Evolutionary conservation across 2,113 vertebrate genomes (phyloP).

Genomic region (Felis chaus): DNA sequence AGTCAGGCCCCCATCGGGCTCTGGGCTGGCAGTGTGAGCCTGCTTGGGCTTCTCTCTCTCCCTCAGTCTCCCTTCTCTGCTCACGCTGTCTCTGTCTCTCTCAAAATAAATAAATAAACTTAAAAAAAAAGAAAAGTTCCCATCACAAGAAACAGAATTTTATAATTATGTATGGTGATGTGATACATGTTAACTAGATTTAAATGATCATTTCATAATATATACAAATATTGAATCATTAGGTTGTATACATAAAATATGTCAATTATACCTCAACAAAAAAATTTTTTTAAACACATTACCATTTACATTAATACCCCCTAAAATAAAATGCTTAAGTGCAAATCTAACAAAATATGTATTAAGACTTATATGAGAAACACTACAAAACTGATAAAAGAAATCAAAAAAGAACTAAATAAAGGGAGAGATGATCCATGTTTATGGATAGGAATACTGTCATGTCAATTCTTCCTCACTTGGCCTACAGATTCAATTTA

Average conservation of each 20-base stretch:
- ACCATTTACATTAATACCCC: background rate
- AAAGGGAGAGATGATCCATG: background rate
- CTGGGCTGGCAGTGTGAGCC: too few species aligned
- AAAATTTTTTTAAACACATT: background rate
- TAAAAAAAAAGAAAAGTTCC: background rate
- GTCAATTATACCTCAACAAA: background rate
- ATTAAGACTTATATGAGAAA: background rate
- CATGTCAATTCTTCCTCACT: background rate
- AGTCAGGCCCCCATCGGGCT: too few species aligned
- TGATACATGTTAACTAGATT: background rate
- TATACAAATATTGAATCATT: background rate
- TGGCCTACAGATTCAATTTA: background rate
- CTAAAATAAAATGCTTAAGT: background rate
- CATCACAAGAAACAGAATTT: background rate
- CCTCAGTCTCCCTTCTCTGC: too few species aligned
- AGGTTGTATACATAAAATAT: background rate
- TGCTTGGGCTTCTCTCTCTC: too few species aligned
- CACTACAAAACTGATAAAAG: background rate
- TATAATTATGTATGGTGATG: background rate
- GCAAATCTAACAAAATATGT: background rate
- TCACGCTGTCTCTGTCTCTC: too few species aligned
- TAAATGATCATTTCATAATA: background rate
- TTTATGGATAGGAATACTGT: background rate
- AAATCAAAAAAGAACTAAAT: background rate
- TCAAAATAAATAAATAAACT: too few species aligned